Conservation (phyloP, 2,797 vertebrate species). For the Diglossa cyanea region DNA sequence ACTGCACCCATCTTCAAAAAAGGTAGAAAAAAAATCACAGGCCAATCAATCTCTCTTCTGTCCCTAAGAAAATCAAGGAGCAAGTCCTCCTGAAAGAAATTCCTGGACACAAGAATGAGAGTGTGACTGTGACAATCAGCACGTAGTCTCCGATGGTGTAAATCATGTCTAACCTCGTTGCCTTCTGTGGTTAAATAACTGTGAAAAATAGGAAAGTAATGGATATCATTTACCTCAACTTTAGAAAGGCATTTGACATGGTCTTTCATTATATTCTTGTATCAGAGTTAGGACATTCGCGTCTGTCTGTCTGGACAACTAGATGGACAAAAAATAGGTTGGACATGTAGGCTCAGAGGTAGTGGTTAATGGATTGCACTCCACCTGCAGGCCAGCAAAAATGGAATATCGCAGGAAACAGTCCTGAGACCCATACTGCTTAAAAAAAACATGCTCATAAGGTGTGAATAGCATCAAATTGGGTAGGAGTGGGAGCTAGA, state of each 20-base stretch:
- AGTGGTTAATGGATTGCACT: background rate
- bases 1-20: background rate
- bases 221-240: background rate
- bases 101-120: background rate
- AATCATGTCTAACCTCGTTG: background rate
- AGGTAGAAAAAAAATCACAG: background rate
- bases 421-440: background rate
- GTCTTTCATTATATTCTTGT: background rate
- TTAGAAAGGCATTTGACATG: background rate
- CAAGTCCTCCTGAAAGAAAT: background rate
- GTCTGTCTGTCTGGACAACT: background rate
- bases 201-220: background rate
- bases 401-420: background rate
- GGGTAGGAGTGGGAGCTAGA: background rate
- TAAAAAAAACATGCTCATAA: background rate
- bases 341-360: background rate
- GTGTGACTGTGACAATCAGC: background rate
- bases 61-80: background rate
- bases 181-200: background rate
- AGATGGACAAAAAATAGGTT: background rate
- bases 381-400: background rate
- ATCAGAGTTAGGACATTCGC: background rate
- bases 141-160: background rate
- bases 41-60: background rate
- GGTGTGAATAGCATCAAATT: background rate